Percentiles rank a stretch among this genome's conserved stretches.
Evolutionary conservation across 2,113 vertebrate species (phyloP).

Genomic region (Spheniscus mendiculus): DNA sequence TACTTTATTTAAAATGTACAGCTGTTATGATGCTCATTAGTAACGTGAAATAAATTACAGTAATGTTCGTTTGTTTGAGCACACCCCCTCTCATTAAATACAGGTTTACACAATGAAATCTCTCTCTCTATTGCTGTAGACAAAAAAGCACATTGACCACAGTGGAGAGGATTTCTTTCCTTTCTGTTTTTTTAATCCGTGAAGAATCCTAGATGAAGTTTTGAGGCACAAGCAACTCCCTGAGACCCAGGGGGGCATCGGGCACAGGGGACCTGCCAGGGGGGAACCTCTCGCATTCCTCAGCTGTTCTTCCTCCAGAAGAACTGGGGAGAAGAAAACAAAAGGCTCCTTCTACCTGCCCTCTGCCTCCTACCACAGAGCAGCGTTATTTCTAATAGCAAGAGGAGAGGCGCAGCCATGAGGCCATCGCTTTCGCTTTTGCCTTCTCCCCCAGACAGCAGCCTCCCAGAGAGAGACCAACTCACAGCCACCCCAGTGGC

Average conservation of each 20-base stretch:
- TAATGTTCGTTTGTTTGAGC: neutral
- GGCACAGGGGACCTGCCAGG: neutral
- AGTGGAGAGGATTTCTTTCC: neutral
- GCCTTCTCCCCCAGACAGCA: neutral
- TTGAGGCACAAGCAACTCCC: neutral
- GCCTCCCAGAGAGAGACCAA: neutral
- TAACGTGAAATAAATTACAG: neutral
- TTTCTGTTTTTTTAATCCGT: neutral
- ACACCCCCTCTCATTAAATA: neutral
- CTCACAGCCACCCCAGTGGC: neutral
- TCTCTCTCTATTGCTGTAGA: neutral
- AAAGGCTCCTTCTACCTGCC: neutral
- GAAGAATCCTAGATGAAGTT: neutral
- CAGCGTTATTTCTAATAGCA: neutral
- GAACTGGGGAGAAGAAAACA: neutral
- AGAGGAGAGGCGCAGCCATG: rapidly evolving
- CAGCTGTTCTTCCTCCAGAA: neutral
- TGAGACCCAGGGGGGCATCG: rapidly evolving
- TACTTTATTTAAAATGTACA: neutral
- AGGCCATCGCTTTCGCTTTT: neutral
- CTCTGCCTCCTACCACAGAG: neutral
- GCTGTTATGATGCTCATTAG: neutral
- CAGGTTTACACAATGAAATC: neutral
- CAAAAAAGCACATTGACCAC: neutral
- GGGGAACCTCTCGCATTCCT: neutral